A percentile compares a stretch with the other conserved stretches of the same genome.
Evolutionary conservation across 2,113 vertebrate genomes (phyloP).

Genomic region (Pagrus major): DNA sequence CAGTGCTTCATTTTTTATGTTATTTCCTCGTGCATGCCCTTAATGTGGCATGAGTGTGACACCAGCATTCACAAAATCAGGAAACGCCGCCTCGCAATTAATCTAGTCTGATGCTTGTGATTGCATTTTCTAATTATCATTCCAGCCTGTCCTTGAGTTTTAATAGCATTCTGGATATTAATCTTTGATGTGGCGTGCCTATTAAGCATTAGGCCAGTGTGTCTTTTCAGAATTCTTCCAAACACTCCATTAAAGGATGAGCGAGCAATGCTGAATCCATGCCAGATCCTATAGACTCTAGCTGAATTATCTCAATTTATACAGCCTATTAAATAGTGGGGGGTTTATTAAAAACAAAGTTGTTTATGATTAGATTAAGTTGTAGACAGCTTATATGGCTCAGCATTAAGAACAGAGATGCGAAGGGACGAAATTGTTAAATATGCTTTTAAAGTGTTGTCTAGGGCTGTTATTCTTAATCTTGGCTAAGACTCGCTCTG

Average conservation of each 20-base stretch:
- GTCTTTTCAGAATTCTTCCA: conserved; percentile 78
- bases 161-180: conserved; percentile 87
- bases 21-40: conserved; percentile 42
- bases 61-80: conserved; percentile 71
- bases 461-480: conserved; percentile 64
- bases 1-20: conserved; percentile 12
- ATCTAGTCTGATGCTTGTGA: conserved; percentile 84
- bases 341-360: conserved; percentile 68
- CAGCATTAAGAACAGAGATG: conserved; percentile 42
- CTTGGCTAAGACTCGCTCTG: conserved; percentile 58
- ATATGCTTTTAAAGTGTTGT: conserved; percentile 68
- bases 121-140: conserved; percentile 88
- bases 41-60: conserved; percentile 62
- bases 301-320: conserved; percentile 75
- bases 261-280: conserved; percentile 48
- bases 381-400: conserved; percentile 51
- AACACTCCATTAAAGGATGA: conserved; percentile 79
- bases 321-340: conserved; percentile 67
- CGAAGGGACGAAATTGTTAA: conserved; percentile 48
- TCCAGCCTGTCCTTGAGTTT: conserved; percentile 86
- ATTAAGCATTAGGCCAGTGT: conserved; percentile 80
- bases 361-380: conserved; percentile 78
- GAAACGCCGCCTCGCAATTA: conserved; percentile 79
- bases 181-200: conserved; percentile 84
- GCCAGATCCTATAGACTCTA: conserved; percentile 75